Percentiles rank a stretch among this genome's conserved stretches.
Conservation (phyloP, 2,888 invertebrate genomes). For the Campoplex nolae region DNA sequence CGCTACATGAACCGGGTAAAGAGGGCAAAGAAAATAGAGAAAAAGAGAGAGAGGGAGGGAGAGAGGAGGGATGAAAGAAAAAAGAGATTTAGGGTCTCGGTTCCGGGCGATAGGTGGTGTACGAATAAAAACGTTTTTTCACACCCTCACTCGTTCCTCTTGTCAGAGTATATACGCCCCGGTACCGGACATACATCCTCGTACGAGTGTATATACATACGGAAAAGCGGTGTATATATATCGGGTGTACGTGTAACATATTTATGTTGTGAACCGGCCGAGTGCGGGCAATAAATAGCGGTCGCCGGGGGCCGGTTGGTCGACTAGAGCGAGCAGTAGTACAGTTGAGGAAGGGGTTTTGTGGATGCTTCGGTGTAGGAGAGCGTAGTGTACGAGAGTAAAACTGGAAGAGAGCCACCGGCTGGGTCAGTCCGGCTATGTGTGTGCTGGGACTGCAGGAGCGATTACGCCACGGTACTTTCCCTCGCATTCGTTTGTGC, state of each 20-base stretch:
- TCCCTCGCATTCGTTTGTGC: constrained; percentile 63
- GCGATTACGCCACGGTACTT: constrained; percentile 78
- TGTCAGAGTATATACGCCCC: constrained; percentile 39
- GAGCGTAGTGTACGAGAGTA: constrained; percentile 14
- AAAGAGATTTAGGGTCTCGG: constrained; percentile 49
- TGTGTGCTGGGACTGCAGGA: constrained; percentile 70
- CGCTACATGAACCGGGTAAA: background rate
- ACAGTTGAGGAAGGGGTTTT: constrained; percentile 67
- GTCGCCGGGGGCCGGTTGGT: constrained; percentile 71
- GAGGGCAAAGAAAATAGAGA: background rate
- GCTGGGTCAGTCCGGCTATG: constrained; percentile 71
- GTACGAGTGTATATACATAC: background rate
- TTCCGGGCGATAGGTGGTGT: constrained; percentile 52
- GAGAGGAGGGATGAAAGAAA: background rate
- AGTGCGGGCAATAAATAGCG: constrained; percentile 83
- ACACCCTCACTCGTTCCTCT: constrained; percentile 55
- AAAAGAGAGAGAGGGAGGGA: background rate
- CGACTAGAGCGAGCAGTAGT: constrained; percentile 65
- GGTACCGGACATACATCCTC: constrained; percentile 22
- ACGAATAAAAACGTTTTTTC: constrained; percentile 64
- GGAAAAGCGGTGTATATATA: background rate
- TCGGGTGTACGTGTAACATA: constrained; percentile 81
- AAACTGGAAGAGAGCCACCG: constrained; percentile 65
- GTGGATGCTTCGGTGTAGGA: constrained; percentile 51
- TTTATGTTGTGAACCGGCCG: constrained; percentile 84